A percentile compares a stretch with the other conserved stretches of the same genome.
These are phyloP conservation scores for Nomada hirtipes DNA, from an alignment of 2,888 invertebrate genomes.

Conservation along the genomic window DNA sequence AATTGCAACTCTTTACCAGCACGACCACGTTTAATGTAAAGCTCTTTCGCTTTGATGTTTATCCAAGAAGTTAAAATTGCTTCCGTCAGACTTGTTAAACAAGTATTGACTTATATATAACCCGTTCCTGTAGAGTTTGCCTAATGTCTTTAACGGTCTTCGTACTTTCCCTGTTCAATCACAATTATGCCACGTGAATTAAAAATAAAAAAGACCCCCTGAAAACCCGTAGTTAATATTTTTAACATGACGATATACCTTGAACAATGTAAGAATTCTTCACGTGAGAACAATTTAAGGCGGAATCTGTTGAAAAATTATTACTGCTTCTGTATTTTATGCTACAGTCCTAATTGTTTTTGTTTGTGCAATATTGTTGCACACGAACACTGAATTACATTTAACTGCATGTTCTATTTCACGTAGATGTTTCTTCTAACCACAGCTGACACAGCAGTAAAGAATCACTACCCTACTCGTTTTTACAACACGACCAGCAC, in stretches of 20 bases:
- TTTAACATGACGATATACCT: not conserved
- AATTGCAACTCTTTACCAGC: not conserved
- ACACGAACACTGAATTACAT: constrained; percentile 3
- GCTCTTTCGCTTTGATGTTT: constrained; percentile 10
- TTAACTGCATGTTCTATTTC: not conserved
- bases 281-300: no score
- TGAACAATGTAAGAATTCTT: not conserved
- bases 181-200: not conserved
- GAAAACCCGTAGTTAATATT: no score
- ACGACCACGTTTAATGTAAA: constrained; percentile 10
- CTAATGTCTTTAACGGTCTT: not conserved
- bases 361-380: not conserved
- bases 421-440: not conserved
- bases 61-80: constrained; percentile 21
- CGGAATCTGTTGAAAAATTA: not conserved
- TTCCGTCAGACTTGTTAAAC: not conserved
- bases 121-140: constrained; percentile 8
- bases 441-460: not conserved
- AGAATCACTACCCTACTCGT: not conserved
- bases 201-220: not conserved
- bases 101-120: constrained; percentile 11
- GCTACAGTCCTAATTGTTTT: not conserved
- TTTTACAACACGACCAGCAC: not conserved
- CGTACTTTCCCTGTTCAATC: not conserved
- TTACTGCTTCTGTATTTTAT: not conserved